phyloP scores from a whole-genome alignment of 2,888 invertebrate genomes.

The Acanthosoma haemorrhoidale region DNA sequence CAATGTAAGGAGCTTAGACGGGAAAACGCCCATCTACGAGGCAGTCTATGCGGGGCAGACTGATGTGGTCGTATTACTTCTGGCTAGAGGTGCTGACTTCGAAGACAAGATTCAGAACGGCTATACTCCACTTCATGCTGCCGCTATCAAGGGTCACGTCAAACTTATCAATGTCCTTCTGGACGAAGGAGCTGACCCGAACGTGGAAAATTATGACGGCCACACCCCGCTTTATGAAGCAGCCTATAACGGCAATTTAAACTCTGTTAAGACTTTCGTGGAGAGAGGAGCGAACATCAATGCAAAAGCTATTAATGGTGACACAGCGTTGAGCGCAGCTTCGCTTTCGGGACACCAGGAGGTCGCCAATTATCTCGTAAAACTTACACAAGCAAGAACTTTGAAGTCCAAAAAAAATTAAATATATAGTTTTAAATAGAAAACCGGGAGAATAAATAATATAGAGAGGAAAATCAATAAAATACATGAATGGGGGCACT shows the following conservation, averaged over 20 bases:
- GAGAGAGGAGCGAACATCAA: neutral
- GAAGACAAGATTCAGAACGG: neutral
- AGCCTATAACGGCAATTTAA: neutral
- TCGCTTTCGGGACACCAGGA: neutral
- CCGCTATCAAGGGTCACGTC: neutral
- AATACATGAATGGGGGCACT: no score
- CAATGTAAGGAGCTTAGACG: neutral
- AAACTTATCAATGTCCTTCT: neutral
- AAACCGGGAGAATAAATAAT: no score
- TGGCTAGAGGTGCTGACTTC: neutral
- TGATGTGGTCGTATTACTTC: neutral
- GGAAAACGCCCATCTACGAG: neutral
- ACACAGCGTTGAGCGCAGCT: neutral
- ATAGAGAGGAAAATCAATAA: no score
- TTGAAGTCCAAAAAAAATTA: no score
- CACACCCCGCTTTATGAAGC: neutral
- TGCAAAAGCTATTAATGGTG: neutral
- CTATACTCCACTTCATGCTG: neutral
- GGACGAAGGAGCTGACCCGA: neutral
- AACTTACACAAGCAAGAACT: no score
- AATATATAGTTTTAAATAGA: no score
- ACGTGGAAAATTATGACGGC: neutral
- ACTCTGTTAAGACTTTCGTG: neutral
- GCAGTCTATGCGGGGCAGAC: neutral
- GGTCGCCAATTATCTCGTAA: neutral